Percentiles rank a stretch among this genome's conserved stretches.
Conservation (phyloP, 1,140 invertebrate species). For the Heliconius hewitsoni region DNA sequence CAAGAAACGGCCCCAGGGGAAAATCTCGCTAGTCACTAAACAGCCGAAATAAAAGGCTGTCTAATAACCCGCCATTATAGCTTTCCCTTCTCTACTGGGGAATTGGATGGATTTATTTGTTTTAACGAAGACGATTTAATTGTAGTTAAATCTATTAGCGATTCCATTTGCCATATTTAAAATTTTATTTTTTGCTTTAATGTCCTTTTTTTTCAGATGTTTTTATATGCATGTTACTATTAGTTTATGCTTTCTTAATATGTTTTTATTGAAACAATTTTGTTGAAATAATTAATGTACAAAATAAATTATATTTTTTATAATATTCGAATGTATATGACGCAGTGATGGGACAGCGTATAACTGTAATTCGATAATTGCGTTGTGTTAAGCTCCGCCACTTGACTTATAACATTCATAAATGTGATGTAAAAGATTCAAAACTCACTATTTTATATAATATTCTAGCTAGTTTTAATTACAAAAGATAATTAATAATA, state of each 20-base stretch:
- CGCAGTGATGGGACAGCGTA: not conserved
- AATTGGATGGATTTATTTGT: slow-evolving; percentile 41
- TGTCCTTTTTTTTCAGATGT: not conserved
- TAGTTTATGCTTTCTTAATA: not conserved
- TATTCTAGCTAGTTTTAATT: too few species aligned
- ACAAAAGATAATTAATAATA: too few species aligned
- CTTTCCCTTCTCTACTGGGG: slow-evolving; percentile 37
- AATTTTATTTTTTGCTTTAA: not conserved
- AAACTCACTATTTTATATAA: too few species aligned
- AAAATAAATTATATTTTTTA: not conserved
- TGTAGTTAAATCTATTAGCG: not conserved
- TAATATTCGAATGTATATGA: too few species aligned
- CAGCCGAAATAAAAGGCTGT: slow-evolving; percentile 59
- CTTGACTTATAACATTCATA: too few species aligned
- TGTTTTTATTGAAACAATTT: not conserved
- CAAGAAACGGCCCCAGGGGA: slow-evolving; percentile 67
- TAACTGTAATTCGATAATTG: not conserved
- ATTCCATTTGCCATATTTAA: not conserved
- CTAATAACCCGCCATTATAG: slow-evolving; percentile 46
- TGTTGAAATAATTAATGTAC: not conserved
- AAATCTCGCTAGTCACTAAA: slow-evolving; percentile 73
- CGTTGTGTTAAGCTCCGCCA: too few species aligned
- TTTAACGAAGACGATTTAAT: slow-evolving; percentile 13
- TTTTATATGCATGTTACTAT: not conserved
- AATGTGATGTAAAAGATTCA: too few species aligned